These are phyloP conservation scores for Nesometra sesokonis DNA, from an alignment of 35 echinoderm and acorn worm species.

Conservation along the genomic window DNA sequence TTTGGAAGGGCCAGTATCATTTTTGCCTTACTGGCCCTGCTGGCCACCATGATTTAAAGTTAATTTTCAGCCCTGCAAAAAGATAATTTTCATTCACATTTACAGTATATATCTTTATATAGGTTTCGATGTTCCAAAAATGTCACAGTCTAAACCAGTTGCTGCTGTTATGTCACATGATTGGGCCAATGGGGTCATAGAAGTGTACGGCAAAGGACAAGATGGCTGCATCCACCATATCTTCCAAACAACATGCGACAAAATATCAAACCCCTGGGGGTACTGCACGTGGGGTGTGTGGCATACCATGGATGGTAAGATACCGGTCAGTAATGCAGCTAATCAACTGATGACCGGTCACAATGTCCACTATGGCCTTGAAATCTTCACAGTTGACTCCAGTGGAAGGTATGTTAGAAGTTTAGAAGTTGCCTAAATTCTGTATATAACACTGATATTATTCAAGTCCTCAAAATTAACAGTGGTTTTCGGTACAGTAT, in stretches of 20 bases:
- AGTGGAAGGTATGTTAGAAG: conserved; percentile 33
- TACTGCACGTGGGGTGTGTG: conserved; percentile 67
- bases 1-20: no score
- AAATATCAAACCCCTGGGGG: conserved; percentile 60
- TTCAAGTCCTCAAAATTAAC: no score
- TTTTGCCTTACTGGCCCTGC: no score
- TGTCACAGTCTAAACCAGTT: conserved; percentile 19
- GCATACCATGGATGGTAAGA: conserved; percentile 12
- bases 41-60: no score
- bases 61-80: no score
- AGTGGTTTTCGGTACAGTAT: no score
- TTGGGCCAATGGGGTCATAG: conserved; percentile 38
- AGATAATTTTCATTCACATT: no score
- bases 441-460: not conserved
- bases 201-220: conserved; percentile 29
- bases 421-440: not conserved
- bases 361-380: conserved; percentile 40
- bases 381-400: conserved; percentile 28
- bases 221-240: conserved; percentile 36
- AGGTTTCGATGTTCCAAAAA: conserved; percentile 8
- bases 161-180: conserved; percentile 25
- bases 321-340: conserved; percentile 4
- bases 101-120: not conserved
- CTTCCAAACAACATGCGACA: conserved; percentile 56
- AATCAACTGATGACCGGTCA: conserved; percentile 37